Conservation (phyloP, 2,113 vertebrate species). For the Istiophorus platypterus region DNA sequence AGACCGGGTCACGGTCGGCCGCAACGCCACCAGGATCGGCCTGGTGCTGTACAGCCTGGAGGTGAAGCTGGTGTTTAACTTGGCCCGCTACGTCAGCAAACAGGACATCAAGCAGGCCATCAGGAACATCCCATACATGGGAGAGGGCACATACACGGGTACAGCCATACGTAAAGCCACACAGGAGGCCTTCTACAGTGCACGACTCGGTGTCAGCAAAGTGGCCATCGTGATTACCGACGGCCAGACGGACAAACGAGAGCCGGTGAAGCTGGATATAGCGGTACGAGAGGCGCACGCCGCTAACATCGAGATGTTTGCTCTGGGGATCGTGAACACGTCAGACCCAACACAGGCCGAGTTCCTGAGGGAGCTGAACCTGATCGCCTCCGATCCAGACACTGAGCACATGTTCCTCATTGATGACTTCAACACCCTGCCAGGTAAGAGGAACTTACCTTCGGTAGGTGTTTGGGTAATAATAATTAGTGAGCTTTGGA, state of each 20-base stretch:
- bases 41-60: slow-evolving; percentile 91
- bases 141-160: slow-evolving; percentile 89
- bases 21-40: slow-evolving; percentile 89
- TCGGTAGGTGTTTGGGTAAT: no score
- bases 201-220: slow-evolving; percentile 86
- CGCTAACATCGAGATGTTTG: slow-evolving; percentile 91
- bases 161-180: slow-evolving; percentile 89
- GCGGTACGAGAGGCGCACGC: slow-evolving; percentile 89
- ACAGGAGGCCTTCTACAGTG: slow-evolving; percentile 87
- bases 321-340: slow-evolving; percentile 89
- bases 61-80: slow-evolving; percentile 87
- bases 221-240: slow-evolving; percentile 91
- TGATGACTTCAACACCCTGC: slow-evolving; percentile 90
- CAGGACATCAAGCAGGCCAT: slow-evolving; percentile 89
- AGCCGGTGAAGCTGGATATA: slow-evolving; percentile 87
- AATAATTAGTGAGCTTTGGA: no score
- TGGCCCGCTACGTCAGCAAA: slow-evolving; percentile 81
- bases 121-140: slow-evolving; percentile 88
- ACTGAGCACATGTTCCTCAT: slow-evolving; percentile 90
- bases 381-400: slow-evolving; percentile 91
- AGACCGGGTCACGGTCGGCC: slow-evolving; percentile 88
- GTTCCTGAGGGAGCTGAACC: slow-evolving; percentile 88
- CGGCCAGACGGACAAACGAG: slow-evolving; percentile 89
- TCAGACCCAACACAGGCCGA: slow-evolving; percentile 87
- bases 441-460: slow-evolving; percentile 79